These are phyloP conservation scores for Craseonycteris thonglongyai DNA, from an alignment of 2,113 vertebrate species.

Conservation along the genomic window DNA sequence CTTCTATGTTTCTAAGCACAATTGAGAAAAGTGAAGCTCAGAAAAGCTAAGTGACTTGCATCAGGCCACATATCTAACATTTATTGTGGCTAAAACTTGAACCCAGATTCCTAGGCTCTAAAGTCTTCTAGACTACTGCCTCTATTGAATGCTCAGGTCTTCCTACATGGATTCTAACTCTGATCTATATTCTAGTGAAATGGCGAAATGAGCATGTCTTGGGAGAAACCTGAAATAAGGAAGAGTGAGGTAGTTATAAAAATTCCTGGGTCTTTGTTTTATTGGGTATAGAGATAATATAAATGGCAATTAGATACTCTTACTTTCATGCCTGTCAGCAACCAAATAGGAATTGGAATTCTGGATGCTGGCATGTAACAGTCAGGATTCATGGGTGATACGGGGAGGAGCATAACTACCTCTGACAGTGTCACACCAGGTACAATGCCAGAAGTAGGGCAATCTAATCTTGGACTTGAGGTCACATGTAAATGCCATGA, in stretches of 20 bases:
- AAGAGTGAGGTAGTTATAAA: not conserved
- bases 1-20: not conserved
- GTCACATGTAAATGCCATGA: not conserved
- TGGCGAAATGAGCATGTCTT: not conserved
- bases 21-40: not conserved
- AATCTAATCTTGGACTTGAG: not conserved
- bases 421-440: not conserved
- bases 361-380: not conserved
- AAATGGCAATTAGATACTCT: not conserved
- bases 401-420: not conserved
- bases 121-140: not conserved
- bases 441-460: not conserved
- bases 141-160: not conserved
- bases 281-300: not conserved
- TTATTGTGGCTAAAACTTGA: not conserved
- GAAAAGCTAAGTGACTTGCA: not conserved
- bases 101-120: not conserved
- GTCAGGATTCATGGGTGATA: no score
- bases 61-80: not conserved
- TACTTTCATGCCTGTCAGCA: not conserved
- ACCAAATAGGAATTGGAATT: not conserved
- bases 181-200: not conserved
- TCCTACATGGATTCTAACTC: not conserved
- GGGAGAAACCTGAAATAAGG: not conserved
- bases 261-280: not conserved